Conservation (phyloP, 2,113 vertebrate species). For the Trematocara variabile region DNA sequence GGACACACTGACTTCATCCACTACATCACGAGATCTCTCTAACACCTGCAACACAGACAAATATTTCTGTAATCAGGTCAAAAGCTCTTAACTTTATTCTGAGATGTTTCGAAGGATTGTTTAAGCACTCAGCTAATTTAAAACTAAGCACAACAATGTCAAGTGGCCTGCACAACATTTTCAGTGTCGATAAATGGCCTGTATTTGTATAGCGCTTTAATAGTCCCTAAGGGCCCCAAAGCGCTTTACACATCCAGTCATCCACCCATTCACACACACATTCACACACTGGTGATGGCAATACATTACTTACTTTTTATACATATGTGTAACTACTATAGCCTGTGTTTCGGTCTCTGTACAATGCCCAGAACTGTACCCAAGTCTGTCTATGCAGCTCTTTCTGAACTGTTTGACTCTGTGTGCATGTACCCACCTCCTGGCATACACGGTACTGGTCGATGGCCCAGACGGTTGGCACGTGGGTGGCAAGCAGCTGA, state of each 20-base stretch:
- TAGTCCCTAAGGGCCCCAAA: no score
- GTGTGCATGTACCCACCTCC: constrained; percentile 73
- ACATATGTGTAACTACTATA: not conserved
- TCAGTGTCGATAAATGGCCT: not conserved
- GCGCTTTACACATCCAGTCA: no score
- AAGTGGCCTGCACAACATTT: not conserved
- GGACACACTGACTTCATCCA: constrained; percentile 83
- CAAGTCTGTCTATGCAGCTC: constrained; percentile 7
- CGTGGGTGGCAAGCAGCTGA: constrained; percentile 88
- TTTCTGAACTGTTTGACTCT: not conserved
- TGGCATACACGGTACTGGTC: constrained; percentile 89
- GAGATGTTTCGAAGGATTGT: not conserved
- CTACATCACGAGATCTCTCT: constrained; percentile 82
- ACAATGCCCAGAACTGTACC: not conserved
- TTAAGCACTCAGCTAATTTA: not conserved
- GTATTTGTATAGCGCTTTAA: no score
- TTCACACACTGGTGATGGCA: no score
- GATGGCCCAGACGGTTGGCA: constrained; percentile 89
- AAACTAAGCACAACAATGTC: not conserved
- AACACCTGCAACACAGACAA: constrained; percentile 71
- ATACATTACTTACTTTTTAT: not conserved
- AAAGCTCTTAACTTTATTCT: not conserved
- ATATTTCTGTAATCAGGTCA: not conserved
- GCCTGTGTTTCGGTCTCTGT: not conserved
- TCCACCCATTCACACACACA: no score